These are phyloP conservation scores for Dasyprocta punctata DNA, from an alignment of 2,113 vertebrate species.

Conservation along the genomic window DNA sequence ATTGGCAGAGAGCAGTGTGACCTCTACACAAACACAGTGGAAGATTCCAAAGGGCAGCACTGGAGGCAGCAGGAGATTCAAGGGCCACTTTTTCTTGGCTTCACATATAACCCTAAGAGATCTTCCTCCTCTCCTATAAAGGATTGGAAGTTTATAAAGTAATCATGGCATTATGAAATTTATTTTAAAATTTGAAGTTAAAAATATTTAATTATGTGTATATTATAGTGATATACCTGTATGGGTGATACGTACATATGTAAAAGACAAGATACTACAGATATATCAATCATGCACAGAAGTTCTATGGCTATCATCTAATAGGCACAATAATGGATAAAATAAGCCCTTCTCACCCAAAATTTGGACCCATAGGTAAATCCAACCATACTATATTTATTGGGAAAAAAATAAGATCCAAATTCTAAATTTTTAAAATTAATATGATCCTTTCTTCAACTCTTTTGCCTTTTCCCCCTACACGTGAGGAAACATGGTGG, in stretches of 20 bases:
- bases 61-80: neutral
- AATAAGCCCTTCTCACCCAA: neutral
- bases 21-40: neutral
- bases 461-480: neutral
- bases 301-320: neutral
- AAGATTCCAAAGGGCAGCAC: neutral
- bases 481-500: neutral
- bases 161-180: slow-evolving; percentile 9
- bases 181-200: slow-evolving; percentile 44
- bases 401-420: neutral
- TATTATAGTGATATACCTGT: neutral
- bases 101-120: neutral
- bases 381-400: neutral
- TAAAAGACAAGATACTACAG: neutral
- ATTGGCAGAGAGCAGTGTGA: neutral
- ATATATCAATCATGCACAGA: neutral
- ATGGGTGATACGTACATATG: neutral
- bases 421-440: neutral
- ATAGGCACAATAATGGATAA: neutral
- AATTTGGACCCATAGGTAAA: neutral
- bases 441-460: neutral
- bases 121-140: neutral
- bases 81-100: neutral
- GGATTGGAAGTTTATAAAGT: neutral
- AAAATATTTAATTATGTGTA: neutral